Evolutionary conservation across 2,113 vertebrate species (phyloP).

Genomic region (Ceratotherium simum): DNA sequence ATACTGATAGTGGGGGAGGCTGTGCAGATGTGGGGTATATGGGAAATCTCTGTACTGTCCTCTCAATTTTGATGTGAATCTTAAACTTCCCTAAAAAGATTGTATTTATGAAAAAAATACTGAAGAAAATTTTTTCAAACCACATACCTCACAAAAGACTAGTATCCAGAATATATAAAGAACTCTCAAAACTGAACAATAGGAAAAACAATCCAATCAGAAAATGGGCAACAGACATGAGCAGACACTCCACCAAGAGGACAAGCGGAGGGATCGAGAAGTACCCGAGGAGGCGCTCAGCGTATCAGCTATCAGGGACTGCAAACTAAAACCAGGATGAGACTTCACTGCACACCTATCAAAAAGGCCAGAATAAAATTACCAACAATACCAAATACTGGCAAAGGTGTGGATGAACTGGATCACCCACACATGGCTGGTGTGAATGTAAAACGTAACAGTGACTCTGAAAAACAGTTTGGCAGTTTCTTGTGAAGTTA

Average conservation of each 20-base stretch:
- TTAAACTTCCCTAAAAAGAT: not conserved
- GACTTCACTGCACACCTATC: not conserved
- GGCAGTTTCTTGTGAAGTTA: not conserved
- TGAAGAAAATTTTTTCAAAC: not conserved
- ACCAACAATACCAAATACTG: not conserved
- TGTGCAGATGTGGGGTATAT: fast-evolving
- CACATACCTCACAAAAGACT: not conserved
- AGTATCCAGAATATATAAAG: not conserved
- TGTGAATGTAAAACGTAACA: not conserved
- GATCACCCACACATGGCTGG: fast-evolving
- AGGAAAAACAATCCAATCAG: not conserved
- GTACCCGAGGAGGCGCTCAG: not conserved
- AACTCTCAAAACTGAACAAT: not conserved
- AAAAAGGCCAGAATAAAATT: not conserved
- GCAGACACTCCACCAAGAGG: not conserved
- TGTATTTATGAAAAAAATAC: not conserved
- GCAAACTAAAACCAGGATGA: not conserved
- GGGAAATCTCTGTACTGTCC: no score
- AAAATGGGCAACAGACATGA: not conserved
- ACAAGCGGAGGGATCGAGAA: not conserved
- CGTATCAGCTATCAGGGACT: not conserved
- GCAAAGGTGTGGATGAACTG: not conserved
- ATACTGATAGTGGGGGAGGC: no score
- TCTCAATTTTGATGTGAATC: not conserved
- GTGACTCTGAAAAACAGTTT: not conserved